Conservation (phyloP, 2,888 invertebrate species). For the Lasioglossum zephyrum region DNA sequence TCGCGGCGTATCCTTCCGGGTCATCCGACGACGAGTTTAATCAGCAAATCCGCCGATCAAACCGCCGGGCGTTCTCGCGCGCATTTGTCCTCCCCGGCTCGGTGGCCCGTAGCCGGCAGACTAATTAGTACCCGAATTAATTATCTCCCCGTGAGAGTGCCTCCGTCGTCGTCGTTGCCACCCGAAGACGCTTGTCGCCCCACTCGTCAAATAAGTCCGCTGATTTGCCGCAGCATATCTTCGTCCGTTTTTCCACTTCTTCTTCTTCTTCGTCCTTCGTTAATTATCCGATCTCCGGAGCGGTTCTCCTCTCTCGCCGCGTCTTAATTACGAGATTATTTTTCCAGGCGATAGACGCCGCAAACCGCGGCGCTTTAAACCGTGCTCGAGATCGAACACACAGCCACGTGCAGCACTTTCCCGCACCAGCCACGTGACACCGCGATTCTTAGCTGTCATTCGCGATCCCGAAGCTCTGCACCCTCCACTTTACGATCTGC, state of each 20-base stretch:
- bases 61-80: conserved; percentile 10
- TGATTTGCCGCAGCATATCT: conserved; percentile 12
- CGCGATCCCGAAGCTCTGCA: neutral
- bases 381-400: conserved; percentile 23
- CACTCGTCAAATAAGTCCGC: conserved; percentile 2
- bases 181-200: neutral
- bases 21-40: conserved; percentile 39
- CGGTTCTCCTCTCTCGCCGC: neutral
- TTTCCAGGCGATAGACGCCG: neutral
- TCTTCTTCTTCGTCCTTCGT: neutral
- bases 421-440: conserved; percentile 50
- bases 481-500: neutral
- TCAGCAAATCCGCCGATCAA: conserved; percentile 41
- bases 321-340: neutral
- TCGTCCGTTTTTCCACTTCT: neutral
- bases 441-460: conserved; percentile 12
- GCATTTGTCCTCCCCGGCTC: conserved; percentile 22
- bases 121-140: conserved; percentile 71
- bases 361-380: neutral
- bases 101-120: conserved; percentile 11
- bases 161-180: neutral
- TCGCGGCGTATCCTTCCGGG: conserved; percentile 28
- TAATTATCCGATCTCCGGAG: conserved; percentile 25
- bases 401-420: conserved; percentile 58
- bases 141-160: conserved; percentile 51